Evolutionary conservation across 2,797 vertebrate genomes (phyloP).

Genomic region (Artibeus lituratus): DNA sequence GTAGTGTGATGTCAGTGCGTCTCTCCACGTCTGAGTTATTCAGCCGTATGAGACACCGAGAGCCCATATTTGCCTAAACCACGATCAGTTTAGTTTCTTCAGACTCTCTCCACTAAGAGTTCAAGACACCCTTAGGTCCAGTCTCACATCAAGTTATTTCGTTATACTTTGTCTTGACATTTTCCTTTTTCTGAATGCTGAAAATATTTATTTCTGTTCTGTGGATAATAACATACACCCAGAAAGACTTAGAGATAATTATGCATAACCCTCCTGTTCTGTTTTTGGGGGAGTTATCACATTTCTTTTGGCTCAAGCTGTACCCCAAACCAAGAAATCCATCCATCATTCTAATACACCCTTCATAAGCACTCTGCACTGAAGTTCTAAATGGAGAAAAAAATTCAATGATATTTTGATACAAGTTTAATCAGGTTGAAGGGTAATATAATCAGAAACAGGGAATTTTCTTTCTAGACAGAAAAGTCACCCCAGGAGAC

Average conservation of each 20-base stretch:
- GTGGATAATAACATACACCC: conserved; percentile 3
- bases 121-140: neutral
- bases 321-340: neutral
- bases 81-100: neutral
- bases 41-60: neutral
- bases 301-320: neutral
- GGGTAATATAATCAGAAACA: neutral
- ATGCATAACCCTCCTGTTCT: neutral
- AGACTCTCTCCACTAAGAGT: neutral
- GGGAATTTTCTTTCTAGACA: conserved; percentile 3
- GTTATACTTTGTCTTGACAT: neutral
- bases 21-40: neutral
- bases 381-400: neutral
- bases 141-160: neutral
- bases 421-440: neutral
- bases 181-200: neutral
- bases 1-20: neutral
- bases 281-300: neutral
- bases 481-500: neutral
- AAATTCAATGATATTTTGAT: neutral
- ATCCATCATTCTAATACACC: neutral
- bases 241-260: neutral
- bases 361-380: neutral
- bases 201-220: neutral
- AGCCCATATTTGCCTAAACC: neutral